These are phyloP conservation scores for Heterotis niloticus DNA, from an alignment of 2,113 vertebrate genomes.

Conservation along the genomic window DNA sequence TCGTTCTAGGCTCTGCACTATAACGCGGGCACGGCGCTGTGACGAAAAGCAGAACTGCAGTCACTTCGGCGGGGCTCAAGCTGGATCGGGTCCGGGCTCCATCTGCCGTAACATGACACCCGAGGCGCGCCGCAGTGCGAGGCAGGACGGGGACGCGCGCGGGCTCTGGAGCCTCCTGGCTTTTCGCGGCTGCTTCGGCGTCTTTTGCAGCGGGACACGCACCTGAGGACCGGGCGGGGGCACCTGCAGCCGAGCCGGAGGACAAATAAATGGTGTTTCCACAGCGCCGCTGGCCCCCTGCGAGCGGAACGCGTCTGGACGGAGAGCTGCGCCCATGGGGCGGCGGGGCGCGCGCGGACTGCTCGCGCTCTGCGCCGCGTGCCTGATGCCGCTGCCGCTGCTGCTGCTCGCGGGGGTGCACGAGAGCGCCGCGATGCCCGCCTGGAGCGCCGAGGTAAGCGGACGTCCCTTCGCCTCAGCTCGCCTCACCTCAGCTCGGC, in stretches of 20 bases:
- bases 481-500: no score
- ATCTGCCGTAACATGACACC: slow-evolving; percentile 62
- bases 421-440: slow-evolving; percentile 56
- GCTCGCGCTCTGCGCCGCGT: no score
- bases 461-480: background rate
- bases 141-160: slow-evolving; percentile 6
- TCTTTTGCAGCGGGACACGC: slow-evolving; percentile 19
- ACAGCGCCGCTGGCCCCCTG: slow-evolving; percentile 35
- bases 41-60: no score
- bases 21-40: no score
- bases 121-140: slow-evolving; percentile 40
- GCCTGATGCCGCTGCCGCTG: background rate
- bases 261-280: slow-evolving; percentile 46
- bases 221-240: background rate
- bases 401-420: slow-evolving; percentile 52
- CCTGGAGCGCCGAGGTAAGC: slow-evolving; percentile 67
- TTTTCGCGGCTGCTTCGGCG: slow-evolving; percentile 45
- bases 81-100: slow-evolving; percentile 47
- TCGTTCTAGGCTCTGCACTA: no score
- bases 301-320: slow-evolving; percentile 40
- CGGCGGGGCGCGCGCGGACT: slow-evolving; percentile 34
- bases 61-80: background rate
- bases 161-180: slow-evolving; percentile 21
- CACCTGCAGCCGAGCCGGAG: slow-evolving; percentile 31
- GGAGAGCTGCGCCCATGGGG: slow-evolving; percentile 51